Conservation (phyloP, 2,113 vertebrate genomes). For the Tinamus guttatus region DNA sequence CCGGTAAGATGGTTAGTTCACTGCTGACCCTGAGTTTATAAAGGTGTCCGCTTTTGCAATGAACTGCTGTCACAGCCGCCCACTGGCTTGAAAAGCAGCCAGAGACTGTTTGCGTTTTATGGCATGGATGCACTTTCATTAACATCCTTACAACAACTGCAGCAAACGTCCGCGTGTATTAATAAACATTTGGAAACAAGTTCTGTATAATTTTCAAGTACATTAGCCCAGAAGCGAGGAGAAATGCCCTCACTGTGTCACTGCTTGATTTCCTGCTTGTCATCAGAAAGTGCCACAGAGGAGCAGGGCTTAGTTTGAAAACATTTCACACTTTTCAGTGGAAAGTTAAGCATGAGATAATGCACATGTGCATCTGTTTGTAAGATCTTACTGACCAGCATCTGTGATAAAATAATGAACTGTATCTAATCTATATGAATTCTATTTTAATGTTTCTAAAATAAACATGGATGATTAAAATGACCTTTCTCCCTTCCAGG, state of each 20-base stretch:
- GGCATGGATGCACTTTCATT: background rate
- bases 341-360: background rate
- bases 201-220: background rate
- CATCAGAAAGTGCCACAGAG: background rate
- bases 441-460: background rate
- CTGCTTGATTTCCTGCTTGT: background rate
- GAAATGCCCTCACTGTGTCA: background rate
- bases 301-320: background rate
- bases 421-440: background rate
- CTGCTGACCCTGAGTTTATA: accelerated
- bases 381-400: background rate
- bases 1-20: accelerated
- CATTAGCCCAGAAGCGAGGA: background rate
- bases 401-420: background rate
- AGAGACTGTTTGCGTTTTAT: accelerated
- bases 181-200: background rate
- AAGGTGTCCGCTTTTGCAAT: background rate
- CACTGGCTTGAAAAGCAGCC: accelerated
- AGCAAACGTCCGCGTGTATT: background rate
- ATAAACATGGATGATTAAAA: background rate
- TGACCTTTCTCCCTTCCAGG: background rate
- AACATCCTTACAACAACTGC: background rate
- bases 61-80: accelerated
- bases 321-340: background rate
- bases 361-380: background rate